Evolutionary conservation across 2,797 vertebrate species (phyloP).

Genomic region (Sylvia borin): DNA sequence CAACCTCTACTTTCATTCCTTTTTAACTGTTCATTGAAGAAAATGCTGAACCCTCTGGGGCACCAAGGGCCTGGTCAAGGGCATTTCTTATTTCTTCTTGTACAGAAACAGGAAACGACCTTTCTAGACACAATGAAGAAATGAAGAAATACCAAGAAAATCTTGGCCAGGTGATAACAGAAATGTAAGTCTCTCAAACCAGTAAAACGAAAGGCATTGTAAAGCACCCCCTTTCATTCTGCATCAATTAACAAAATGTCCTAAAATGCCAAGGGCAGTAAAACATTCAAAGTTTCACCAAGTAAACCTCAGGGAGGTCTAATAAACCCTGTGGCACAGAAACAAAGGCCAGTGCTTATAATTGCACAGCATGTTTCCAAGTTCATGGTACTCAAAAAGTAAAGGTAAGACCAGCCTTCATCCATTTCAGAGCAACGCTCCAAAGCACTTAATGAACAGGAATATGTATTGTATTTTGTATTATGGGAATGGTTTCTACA

Average conservation of each 20-base stretch:
- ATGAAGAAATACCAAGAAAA: constrained; percentile 1
- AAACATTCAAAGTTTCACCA: not conserved
- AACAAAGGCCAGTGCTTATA: not conserved
- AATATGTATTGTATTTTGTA: not conserved
- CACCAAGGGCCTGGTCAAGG: not conserved
- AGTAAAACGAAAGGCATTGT: not conserved
- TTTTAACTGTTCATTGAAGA: constrained; percentile 42
- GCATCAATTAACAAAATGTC: not conserved
- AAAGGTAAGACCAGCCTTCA: not conserved
- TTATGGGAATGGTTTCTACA: not conserved
- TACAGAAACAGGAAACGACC: not conserved
- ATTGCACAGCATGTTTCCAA: not conserved
- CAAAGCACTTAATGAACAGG: not conserved
- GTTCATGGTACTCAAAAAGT: not conserved
- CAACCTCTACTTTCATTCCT: constrained; percentile 42
- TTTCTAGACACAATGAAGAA: not conserved
- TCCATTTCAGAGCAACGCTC: not conserved
- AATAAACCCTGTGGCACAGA: not conserved
- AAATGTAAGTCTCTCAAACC: not conserved
- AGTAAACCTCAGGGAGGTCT: not conserved
- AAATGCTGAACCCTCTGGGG: not conserved
- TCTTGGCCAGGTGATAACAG: not conserved
- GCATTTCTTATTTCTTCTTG: not conserved
- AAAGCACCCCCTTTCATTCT: not conserved
- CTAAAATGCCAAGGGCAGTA: not conserved